Base-by-base conservation (phyloP, 2,797 vertebrate genomes). In the Tangara arthus region DNA sequence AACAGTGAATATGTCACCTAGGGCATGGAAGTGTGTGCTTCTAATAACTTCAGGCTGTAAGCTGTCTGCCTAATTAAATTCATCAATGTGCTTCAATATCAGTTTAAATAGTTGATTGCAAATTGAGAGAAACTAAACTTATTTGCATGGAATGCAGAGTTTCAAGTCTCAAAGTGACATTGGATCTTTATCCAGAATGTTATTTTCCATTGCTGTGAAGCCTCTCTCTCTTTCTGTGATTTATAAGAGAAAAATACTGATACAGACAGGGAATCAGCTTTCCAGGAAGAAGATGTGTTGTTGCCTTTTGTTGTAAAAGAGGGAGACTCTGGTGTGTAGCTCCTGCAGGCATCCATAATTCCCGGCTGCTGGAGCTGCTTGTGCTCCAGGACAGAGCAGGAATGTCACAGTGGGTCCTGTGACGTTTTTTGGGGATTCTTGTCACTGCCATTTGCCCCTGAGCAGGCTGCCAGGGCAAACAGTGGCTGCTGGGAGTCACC, bases 1-100 rank as follows among this genome's bases (percentile, higher is more conserved):
- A 97, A 92, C 71, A 96, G 37, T 89, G 86, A 92, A 55, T 92
- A 26, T 96, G 80, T 97, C 95, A 97, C 95, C 82, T 94, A 95
- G 55, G 79, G 93, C 92, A 88, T 86, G 73, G 95, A 52, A 8
- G 47, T 94, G 89, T 91, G 57, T 94, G 85, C 39, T 93, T 26
- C 89, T 93, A 64, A 69, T 95, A 96, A 96, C 88, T 95, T 94
- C 95, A 95, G 86, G 89, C 52, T 95, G 69, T 76, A 75, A 35
- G 37, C 61, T 95, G 70, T 79, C 82, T 95, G 82, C 82, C 85
- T 97, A 96, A 97, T 96, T 97, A 96, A 81, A 93, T 95, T 70
- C 1, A 95, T 97, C 92, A 96, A 16, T 87, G 80, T 94, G 66
- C 28, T 96, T 95, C 73, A 64, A 22, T 86, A 91, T 89, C 61